Evolutionary conservation across 2,113 vertebrate genomes (phyloP), one percentile per base, ranked within the genome.

Genomic region (Herpailurus yagouaroundi): DNA sequence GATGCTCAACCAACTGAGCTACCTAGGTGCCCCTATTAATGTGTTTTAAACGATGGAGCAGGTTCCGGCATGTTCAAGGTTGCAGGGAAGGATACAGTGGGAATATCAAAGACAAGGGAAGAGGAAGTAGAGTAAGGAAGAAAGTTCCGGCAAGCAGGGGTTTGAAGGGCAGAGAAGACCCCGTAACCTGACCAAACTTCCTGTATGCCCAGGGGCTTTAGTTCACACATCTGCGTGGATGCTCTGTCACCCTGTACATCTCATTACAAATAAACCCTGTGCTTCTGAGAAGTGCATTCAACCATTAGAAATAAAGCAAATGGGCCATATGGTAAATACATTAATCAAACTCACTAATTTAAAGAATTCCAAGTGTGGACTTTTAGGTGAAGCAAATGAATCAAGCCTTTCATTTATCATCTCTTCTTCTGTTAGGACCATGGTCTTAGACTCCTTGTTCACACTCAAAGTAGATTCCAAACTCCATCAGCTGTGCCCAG

Each of bases 31-130:
- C 57, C 19, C 57, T 60, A 60, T 60, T 33, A 52, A 89, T 23
- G 81, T 76, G 60, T 69, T 93, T 89, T 41, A 74, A 73, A 83
- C 55, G 60, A 71, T 50, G 45, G 68, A 10, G 68, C 64, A 64
- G 16, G n/a, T 73, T 82, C 68, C 38, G 29, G 45, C 89, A 38
- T 29, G 45, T 93, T 98, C 88, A 85, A 90, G 69, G 66, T 29
- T 38, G 63, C 94, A 50, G 13, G 68, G n/a, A 92, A 83, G 27
- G 79, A 95, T 69, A 36, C 82, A 77, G 31, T 48, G 50, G 71
- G 14, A 95, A 73, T 76, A 88, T 87, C 88, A 92, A 91, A 97
- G 91, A 91, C 9, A 36, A 94, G 33, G 41, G 29, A 60, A 23
- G 50, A 50, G 76, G 41, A 91, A 89, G 21, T 55, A 14, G 57